A percentile compares a stretch with the other conserved stretches of the same genome.
phyloP scores from a whole-genome alignment of 2,113 vertebrate species.

The Serinus canaria region DNA sequence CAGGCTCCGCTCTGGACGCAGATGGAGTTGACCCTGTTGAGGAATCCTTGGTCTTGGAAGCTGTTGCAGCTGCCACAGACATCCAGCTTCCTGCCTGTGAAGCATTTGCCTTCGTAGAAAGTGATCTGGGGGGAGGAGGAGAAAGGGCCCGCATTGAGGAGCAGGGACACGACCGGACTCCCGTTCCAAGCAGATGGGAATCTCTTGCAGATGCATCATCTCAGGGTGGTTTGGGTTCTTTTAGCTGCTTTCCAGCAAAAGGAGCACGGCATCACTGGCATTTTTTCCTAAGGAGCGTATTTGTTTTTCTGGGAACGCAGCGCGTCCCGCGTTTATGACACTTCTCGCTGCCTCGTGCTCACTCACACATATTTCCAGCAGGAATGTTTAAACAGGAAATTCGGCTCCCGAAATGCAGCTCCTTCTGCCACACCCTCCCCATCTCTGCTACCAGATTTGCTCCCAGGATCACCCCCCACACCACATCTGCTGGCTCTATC shows the following conservation, averaged over 20 bases:
- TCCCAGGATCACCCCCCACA: fast-evolving
- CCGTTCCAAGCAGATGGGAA: neutral
- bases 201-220: neutral
- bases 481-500: neutral
- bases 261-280: neutral
- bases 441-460: neutral
- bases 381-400: slow-evolving; percentile 15
- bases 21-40: slow-evolving; percentile 90
- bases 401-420: neutral
- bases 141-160: fast-evolving
- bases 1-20: slow-evolving; percentile 86
- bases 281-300: neutral
- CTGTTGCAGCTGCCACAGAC: slow-evolving; percentile 86
- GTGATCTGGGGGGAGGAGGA: slow-evolving; percentile 76
- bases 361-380: neutral
- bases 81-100: slow-evolving; percentile 87
- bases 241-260: neutral
- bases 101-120: slow-evolving; percentile 88
- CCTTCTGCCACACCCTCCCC: neutral
- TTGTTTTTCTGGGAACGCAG: neutral
- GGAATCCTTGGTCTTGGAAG: slow-evolving; percentile 90
- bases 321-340: neutral
- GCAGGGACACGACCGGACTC: fast-evolving
- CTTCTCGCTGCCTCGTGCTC: neutral
- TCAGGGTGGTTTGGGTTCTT: neutral